Evolutionary conservation across 1,140 invertebrate genomes (phyloP).

Genomic region (Maconellicoccus hirsutus): DNA sequence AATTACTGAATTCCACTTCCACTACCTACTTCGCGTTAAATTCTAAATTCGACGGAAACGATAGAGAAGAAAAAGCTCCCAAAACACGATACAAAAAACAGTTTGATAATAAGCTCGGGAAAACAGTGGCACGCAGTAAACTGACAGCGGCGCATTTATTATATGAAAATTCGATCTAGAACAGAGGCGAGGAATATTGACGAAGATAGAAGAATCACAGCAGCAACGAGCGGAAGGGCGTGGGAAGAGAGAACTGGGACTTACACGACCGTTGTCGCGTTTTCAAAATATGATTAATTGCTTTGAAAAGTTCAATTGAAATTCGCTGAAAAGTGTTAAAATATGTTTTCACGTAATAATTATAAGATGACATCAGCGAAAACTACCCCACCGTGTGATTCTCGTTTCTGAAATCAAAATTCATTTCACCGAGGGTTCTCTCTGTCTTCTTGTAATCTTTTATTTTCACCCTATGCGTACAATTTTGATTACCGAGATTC

Average conservation of each 20-base stretch:
- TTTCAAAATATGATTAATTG: slow-evolving; percentile 10
- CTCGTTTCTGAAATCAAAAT: slow-evolving; percentile 7
- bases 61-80: background rate
- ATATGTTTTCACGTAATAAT: slow-evolving; percentile 10
- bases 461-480: background rate
- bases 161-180: background rate
- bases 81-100: background rate
- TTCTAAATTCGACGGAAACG: background rate
- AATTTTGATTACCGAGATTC: background rate
- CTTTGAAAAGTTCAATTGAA: slow-evolving; percentile 5
- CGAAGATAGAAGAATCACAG: slow-evolving; percentile 6
- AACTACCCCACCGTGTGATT: background rate
- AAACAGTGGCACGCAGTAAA: background rate
- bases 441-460: background rate
- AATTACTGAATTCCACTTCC: no score
- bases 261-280: background rate
- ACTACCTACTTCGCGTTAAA: no score
- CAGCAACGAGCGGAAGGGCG: background rate
- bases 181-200: background rate
- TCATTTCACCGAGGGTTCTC: background rate
- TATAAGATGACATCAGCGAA: slow-evolving; percentile 8
- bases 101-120: background rate
- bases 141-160: slow-evolving; percentile 1
- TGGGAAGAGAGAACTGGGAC: background rate
- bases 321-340: slow-evolving; percentile 9